Base-by-base conservation (phyloP, 2,797 vertebrate species). In the Acrossocheilus fasciatus region DNA sequence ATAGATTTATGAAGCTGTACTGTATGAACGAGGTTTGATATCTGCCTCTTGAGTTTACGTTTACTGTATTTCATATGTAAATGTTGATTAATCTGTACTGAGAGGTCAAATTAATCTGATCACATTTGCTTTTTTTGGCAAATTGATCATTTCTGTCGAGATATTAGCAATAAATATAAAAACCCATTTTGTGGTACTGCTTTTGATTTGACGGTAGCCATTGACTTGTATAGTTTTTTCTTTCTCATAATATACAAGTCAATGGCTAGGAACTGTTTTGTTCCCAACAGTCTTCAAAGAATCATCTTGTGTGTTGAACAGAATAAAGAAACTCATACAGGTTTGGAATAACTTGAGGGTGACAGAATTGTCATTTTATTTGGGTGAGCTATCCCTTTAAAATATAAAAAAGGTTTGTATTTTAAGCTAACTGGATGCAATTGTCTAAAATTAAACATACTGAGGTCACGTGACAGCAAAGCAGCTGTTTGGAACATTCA, bases 101-200 rank as follows among this genome's bases (percentile, higher is more conserved):
- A 89, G 86, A 87, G 82, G 84, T 90, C 72, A 87, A 87, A 89
- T 73, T 86, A 90, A 89, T 91, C 88, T 89, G 90, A 90, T 90
- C 78, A 84, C 83, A 87, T 90, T 90, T 92, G 91, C 87, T 89
- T 90, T 92, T 92, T 92, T 91, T 88, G 87, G 90, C 90, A 90
- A 90, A 91, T 88, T 86, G 80, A 89, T 86, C 47, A 78, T 88
- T 87, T 88, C 62, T 87, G 84, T 89, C 39, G 47, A 90, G 87
- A 89, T 90, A 89, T 90, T 89, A 91, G 91, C 92, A 92, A 92
- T 92, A 92, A 92, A 92, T 87, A 85, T 81, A 66, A 87, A 84
- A 70, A 83, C 39, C 17, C 17, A 66, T 78, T 45, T 81, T 68
- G 4, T 69, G 23, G 57, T 77, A 64, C 11, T 87, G 23, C 14